A percentile compares a stretch with the other conserved stretches of the same genome.
phyloP scores from a whole-genome alignment of 2,888 invertebrate species.

The Germaria angustata region DNA sequence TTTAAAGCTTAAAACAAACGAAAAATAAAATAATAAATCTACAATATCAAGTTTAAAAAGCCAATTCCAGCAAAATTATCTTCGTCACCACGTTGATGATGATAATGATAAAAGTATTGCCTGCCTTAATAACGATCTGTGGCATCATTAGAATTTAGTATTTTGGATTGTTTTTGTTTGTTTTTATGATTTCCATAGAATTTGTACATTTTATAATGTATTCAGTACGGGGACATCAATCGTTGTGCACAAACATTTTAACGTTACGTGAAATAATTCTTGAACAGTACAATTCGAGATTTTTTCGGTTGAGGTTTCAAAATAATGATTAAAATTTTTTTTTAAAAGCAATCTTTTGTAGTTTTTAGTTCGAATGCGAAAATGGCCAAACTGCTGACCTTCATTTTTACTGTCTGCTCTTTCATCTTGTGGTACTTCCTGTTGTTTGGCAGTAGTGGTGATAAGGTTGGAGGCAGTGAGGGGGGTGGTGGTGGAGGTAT shows the following conservation, averaged over 20 bases:
- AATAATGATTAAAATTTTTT: neutral
- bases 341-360: neutral
- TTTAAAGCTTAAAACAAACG: conserved; percentile 35
- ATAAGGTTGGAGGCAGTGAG: conserved; percentile 43
- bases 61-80: conserved; percentile 61
- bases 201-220: conserved; percentile 71
- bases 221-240: conserved; percentile 78
- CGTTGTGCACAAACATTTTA: conserved; percentile 71
- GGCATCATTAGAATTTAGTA: conserved; percentile 9
- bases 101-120: neutral
- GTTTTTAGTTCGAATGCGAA: conserved; percentile 42
- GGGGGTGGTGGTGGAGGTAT: conserved; percentile 46
- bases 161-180: conserved; percentile 33
- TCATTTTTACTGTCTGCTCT: conserved; percentile 73
- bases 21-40: conserved; percentile 33
- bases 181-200: conserved; percentile 43
- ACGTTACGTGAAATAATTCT: conserved; percentile 51
- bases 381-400: conserved; percentile 77
- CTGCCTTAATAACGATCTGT: neutral
- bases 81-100: conserved; percentile 48
- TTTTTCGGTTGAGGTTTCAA: neutral
- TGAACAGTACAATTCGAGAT: neutral
- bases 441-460: conserved; percentile 70
- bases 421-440: conserved; percentile 76
- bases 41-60: conserved; percentile 61